phyloP scores from a whole-genome alignment of 2,113 vertebrate genomes.

The Solea solea region DNA sequence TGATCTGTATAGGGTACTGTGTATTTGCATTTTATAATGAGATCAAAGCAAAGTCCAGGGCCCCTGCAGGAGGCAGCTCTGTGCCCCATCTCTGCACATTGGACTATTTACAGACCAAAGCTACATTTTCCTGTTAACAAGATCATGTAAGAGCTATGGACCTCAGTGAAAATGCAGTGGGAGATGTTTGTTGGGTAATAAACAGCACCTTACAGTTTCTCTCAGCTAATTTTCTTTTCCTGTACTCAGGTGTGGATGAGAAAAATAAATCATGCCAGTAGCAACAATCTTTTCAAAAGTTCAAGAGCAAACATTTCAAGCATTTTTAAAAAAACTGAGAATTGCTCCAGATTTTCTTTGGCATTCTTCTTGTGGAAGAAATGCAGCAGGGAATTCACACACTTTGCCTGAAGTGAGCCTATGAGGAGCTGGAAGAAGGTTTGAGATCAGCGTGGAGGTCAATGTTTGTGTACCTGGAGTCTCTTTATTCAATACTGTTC shows the following conservation, averaged over 20 bases:
- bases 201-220: slow-evolving; percentile 47
- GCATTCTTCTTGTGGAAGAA: slow-evolving; percentile 70
- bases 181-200: slow-evolving; percentile 65
- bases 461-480: slow-evolving; percentile 47
- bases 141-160: slow-evolving; percentile 58
- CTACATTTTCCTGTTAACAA: slow-evolving; percentile 59
- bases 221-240: slow-evolving; percentile 57
- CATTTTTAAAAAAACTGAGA: slow-evolving; percentile 70
- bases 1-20: slow-evolving; percentile 83
- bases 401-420: slow-evolving; percentile 68
- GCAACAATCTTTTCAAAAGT: slow-evolving; percentile 66
- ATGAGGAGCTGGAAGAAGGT: slow-evolving; percentile 48
- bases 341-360: slow-evolving; percentile 70
- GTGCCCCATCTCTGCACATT: slow-evolving; percentile 61
- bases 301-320: slow-evolving; percentile 75
- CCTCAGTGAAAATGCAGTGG: slow-evolving; percentile 49
- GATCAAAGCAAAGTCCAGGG: slow-evolving; percentile 79
- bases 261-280: slow-evolving; percentile 56
- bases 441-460: slow-evolving; percentile 60
- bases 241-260: slow-evolving; percentile 60
- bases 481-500: slow-evolving; percentile 28
- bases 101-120: slow-evolving; percentile 64
- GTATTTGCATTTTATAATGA: slow-evolving; percentile 86
- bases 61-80: slow-evolving; percentile 67
- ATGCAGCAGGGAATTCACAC: slow-evolving; percentile 67